These are phyloP conservation scores for Apteryx owenii DNA, from an alignment of 2,113 vertebrate species.

Conservation along the genomic window DNA sequence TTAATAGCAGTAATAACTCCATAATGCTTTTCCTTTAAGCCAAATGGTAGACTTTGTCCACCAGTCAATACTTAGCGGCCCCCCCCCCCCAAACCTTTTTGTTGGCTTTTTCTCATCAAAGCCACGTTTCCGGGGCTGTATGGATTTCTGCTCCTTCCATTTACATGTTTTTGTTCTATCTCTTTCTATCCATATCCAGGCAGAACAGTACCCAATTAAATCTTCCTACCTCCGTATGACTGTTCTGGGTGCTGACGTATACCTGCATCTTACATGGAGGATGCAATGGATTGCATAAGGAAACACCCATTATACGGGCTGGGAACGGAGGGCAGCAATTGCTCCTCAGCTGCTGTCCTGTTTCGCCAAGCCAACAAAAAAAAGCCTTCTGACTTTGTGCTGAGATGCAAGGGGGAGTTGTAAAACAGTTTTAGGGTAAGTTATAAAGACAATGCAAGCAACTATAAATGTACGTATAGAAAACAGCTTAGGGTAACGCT, in stretches of 20 bases:
- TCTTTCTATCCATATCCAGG: not conserved
- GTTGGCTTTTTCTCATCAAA: not conserved
- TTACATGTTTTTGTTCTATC: not conserved
- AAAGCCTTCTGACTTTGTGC: not conserved
- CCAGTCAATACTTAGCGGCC: not conserved
- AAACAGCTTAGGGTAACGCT: not conserved
- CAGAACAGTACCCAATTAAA: not conserved
- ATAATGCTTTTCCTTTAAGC: constrained; percentile 9
- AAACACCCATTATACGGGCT: not conserved
- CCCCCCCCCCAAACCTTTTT: not conserved
- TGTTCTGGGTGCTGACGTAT: not conserved
- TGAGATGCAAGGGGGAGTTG: not conserved
- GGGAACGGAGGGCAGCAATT: not conserved
- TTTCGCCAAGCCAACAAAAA: not conserved
- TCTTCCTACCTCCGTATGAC: not conserved
- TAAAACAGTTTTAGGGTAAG: not conserved
- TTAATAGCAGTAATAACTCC: constrained; percentile 21
- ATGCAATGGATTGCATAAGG: not conserved
- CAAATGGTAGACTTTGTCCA: not conserved
- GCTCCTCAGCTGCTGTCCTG: not conserved
- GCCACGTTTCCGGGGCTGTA: not conserved
- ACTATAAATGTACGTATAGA: not conserved
- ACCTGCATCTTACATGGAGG: not conserved
- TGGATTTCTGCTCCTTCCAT: not conserved
- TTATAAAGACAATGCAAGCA: not conserved